Evolutionary conservation across 2,888 invertebrate species (phyloP), one percentile per base, ranked within the genome.

Genomic region (Schizaphis graminum): DNA sequence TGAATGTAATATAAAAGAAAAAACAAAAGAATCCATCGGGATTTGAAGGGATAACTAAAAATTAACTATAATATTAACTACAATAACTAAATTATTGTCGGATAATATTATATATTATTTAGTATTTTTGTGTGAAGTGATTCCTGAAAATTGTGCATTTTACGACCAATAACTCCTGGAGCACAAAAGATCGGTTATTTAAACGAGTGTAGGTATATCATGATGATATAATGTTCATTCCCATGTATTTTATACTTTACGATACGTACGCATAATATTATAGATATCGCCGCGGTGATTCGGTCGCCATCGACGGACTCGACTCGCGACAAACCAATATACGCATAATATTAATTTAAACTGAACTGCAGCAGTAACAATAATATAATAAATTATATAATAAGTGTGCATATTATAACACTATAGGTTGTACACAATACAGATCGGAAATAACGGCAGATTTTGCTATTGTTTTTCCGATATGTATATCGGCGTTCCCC

Each of bases 401-500:
- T 35, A 35, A 77, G 77, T 77, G 35, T 35, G 77, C 77, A 35
- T 77, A 77, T 77, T 77, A 35, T 35, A 77, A 77, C 35, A 77
- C 35, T 77, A 77, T 35, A 67, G 1, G 53, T 21, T 53, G 0
- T 53, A 53, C 53, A 61, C n/a, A 61, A 61, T 91, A 91, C 47
- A 57, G 57, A 91, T 91, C 91, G 57, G 92, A 87, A 87, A 92
- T 92, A 92, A 92, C 92, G 92, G 92, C 86, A 49, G 13, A 35
- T 61, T 87, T 84, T 26, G 16, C 26, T 47, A 91, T 91, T 91
- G 91, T 91, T 91, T 47, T 91, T 86, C 86, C 57, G 44, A 28
- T 56, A 47, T 7, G 16, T 8, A 47, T n/a, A 44, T 10, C n/a
- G 10, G 56, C 44, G 56, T 41, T 41, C 91, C 57, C 85, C 86